Percentiles rank a stretch among this genome's conserved stretches.
Conservation (phyloP, 1,140 invertebrate genomes). For the Drosophila sp. region DNA sequence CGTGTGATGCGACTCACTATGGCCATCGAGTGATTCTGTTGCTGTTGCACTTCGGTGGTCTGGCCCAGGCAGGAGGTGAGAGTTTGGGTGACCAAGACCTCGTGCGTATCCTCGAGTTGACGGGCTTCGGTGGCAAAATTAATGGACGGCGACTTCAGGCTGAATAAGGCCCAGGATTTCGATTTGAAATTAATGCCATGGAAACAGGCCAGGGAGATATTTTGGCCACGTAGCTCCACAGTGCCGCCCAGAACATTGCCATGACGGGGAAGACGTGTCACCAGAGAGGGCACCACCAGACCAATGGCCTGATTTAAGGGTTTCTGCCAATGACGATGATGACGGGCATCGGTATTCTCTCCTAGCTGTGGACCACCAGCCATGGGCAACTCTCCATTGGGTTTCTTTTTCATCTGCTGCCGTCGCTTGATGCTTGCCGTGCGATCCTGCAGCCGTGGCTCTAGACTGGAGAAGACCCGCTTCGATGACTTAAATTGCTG, state of each 20-base stretch:
- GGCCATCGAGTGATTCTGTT: conserved; percentile 93
- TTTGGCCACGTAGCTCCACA: conserved; percentile 94
- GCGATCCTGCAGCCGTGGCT: conserved; percentile 84
- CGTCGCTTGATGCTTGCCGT: conserved; percentile 84
- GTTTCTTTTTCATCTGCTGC: conserved; percentile 73
- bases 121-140: conserved; percentile 97
- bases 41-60: conserved; percentile 86
- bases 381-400: conserved; percentile 70
- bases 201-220: conserved; percentile 98
- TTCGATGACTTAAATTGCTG: conserved; percentile 97
- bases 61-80: conserved; percentile 95
- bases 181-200: conserved; percentile 97
- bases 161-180: conserved; percentile 98
- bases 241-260: conserved; percentile 96
- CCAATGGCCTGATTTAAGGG: conserved; percentile 86
- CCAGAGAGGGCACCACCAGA: conserved; percentile 89
- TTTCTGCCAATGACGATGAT: conserved; percentile 96
- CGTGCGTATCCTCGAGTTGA: conserved; percentile 85
- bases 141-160: conserved; percentile 96
- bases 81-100: conserved; percentile 91
- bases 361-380: conserved; percentile 22
- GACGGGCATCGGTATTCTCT: conserved; percentile 86
- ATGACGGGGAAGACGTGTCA: conserved; percentile 86
- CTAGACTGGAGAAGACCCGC: conserved; percentile 92
- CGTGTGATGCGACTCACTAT: conserved; percentile 96